Evolutionary conservation across 2,113 vertebrate species (phyloP).

Genomic region (Hemibagrus wyckioides): DNA sequence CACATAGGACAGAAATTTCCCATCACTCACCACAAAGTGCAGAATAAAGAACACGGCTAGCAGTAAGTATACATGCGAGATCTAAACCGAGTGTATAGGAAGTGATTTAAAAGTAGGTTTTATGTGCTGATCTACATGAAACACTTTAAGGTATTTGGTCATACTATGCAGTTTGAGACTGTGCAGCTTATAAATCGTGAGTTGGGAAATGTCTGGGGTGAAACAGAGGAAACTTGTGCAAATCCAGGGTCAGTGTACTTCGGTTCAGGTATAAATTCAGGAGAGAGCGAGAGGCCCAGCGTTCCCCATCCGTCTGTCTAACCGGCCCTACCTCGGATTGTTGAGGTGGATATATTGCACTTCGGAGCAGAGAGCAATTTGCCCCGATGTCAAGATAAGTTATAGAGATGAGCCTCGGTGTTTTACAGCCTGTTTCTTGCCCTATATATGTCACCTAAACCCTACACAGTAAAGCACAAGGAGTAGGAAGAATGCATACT

Average conservation of each 20-base stretch:
- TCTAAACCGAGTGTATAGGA: neutral
- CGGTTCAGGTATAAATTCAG: slow-evolving; percentile 51
- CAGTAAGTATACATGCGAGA: neutral
- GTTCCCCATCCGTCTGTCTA: slow-evolving; percentile 52
- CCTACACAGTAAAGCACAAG: slow-evolving; percentile 37
- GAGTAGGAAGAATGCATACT: slow-evolving; percentile 41
- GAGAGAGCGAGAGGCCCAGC: slow-evolving; percentile 46
- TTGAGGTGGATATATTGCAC: slow-evolving; percentile 48
- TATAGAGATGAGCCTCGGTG: slow-evolving; percentile 51
- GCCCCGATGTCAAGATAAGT: slow-evolving; percentile 54
- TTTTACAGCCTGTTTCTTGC: slow-evolving; percentile 46
- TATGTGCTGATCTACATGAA: neutral
- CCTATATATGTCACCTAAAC: slow-evolving; percentile 47
- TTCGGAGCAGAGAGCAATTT: slow-evolving; percentile 55
- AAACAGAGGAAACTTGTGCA: slow-evolving; percentile 33
- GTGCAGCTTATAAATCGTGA: neutral
- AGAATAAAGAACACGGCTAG: neutral
- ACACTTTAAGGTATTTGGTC: neutral
- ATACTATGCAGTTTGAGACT: too few species aligned
- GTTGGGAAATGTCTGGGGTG: slow-evolving; percentile 21
- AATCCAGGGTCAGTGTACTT: slow-evolving; percentile 49
- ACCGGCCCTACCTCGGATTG: slow-evolving; percentile 43
- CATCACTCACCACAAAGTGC: neutral
- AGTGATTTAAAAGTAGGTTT: neutral
- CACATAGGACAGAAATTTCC: neutral